These are phyloP conservation scores for Danaus melanippus DNA, from an alignment of 1,140 invertebrate species.

Conservation along the genomic window DNA sequence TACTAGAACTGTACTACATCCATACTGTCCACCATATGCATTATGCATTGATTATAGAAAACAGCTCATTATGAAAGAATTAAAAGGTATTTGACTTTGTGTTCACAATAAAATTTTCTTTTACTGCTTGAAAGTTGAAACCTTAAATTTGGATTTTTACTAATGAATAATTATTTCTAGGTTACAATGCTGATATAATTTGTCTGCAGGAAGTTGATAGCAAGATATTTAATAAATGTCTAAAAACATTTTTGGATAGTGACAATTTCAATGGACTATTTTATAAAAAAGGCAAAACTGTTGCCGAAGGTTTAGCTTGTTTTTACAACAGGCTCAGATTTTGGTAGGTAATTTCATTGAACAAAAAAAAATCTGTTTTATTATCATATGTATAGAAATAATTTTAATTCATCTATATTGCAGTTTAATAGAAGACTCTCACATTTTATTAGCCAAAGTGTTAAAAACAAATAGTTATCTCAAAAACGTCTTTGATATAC, in stretches of 20 bases:
- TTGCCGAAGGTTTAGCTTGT: constrained; percentile 85
- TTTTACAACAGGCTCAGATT: constrained; percentile 82
- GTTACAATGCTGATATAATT: constrained; percentile 91
- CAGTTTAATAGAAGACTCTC: constrained; percentile 40
- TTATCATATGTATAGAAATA: constrained; percentile 8
- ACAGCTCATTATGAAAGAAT: constrained; percentile 86
- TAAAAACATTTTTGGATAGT: constrained; percentile 75
- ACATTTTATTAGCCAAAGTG: constrained; percentile 74
- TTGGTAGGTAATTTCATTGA: constrained; percentile 42
- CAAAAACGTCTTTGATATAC: constrained; percentile 72
- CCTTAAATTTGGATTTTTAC: constrained; percentile 12
- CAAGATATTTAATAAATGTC: constrained; percentile 82
- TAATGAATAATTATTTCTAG: constrained; percentile 55
- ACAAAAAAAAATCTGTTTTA: constrained; percentile 5
- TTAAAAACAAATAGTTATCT: constrained; percentile 72
- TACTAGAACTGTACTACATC: constrained; percentile 80
- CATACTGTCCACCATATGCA: constrained; percentile 85
- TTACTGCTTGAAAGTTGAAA: not conserved
- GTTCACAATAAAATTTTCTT: constrained; percentile 10
- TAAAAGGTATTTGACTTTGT: constrained; percentile 73
- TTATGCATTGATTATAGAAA: constrained; percentile 89
- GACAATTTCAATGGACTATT: constrained; percentile 76
- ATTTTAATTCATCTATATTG: constrained; percentile 14
- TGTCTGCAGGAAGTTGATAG: constrained; percentile 94
- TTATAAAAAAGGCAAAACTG: constrained; percentile 80